These are phyloP conservation scores for Pharmacophagus antenor DNA, from an alignment of 2,888 invertebrate genomes.

Conservation along the genomic window DNA sequence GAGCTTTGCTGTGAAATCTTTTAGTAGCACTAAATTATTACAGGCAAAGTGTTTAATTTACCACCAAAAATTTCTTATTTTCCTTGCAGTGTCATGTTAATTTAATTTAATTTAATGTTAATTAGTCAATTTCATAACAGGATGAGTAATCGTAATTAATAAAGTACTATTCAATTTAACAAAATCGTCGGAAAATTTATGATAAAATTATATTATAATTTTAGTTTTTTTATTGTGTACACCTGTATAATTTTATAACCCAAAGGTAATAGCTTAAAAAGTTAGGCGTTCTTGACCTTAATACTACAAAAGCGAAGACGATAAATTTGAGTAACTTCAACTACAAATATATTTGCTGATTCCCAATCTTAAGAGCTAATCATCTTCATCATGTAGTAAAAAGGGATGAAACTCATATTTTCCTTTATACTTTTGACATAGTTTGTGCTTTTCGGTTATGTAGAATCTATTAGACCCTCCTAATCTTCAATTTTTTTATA, in stretches of 20 bases:
- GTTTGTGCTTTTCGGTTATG: background rate
- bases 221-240: background rate
- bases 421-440: background rate
- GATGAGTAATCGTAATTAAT: no score
- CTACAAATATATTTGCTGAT: constrained; percentile 47
- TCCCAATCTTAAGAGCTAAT: constrained; percentile 53
- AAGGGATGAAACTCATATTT: constrained; percentile 31
- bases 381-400: constrained; percentile 48
- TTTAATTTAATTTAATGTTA: no score
- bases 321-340: constrained; percentile 31
- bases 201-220: background rate
- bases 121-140: no score
- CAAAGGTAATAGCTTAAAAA: background rate
- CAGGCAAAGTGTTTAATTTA: no score
- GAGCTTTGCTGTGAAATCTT: no score
- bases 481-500: no score
- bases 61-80: no score
- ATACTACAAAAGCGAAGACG: background rate
- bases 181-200: no score
- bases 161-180: no score
- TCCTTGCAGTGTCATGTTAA: no score
- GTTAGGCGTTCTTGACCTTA: background rate
- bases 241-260: background rate
- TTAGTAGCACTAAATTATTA: no score
- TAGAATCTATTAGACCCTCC: background rate